Evolutionary conservation across 2,888 invertebrate genomes (phyloP), one percentile per base, ranked within the genome.

Genomic region (Teleiodes luculella): DNA sequence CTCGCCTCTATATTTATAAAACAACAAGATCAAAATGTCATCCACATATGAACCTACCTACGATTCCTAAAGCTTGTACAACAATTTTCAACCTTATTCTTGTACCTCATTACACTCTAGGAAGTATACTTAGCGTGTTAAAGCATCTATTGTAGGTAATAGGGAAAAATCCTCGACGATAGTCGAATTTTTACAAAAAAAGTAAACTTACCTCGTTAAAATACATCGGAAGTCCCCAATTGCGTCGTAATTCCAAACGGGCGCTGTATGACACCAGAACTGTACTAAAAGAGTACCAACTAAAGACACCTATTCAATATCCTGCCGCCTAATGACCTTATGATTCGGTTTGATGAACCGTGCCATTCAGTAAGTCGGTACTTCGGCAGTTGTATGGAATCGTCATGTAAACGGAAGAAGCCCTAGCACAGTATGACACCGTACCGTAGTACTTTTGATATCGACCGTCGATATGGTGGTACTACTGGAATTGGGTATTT

Each of bases 311-410:
- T n/a, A 43, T 20, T 20, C 43, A 13, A 49, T 24, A 49, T 37
- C 49, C 49, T 49, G 37, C 28, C 65, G 67, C 59, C 57, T 62
- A 64, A 56, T 71, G 74, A 75, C 71, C 74, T 67, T 60, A 62
- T 61, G 62, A 65, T 67, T 60, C 51, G 58, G 73, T 66, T 69
- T 74, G 73, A 68, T 76, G 75, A 77, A 74, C 74, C 77, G 68
- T 67, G 61, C 63, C 59, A 57, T 60, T 63, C 66, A 60, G 63
- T 64, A 66, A 45, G 45, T 54, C 41, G 46, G 46, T 52, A 56
- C 55, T 63, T 61, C 51, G 62, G 78, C 81, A 81, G 57, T 83
- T 76, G 61, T 83, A 80, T 10, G 84, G 82, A 66, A 64, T 83
- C 81, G 39, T 62, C 64, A 68, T 48, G 51, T 67, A 64, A 74